Evolutionary conservation across 2,113 vertebrate genomes (phyloP).

Genomic region (Protobothrops mucrosquamatus): DNA sequence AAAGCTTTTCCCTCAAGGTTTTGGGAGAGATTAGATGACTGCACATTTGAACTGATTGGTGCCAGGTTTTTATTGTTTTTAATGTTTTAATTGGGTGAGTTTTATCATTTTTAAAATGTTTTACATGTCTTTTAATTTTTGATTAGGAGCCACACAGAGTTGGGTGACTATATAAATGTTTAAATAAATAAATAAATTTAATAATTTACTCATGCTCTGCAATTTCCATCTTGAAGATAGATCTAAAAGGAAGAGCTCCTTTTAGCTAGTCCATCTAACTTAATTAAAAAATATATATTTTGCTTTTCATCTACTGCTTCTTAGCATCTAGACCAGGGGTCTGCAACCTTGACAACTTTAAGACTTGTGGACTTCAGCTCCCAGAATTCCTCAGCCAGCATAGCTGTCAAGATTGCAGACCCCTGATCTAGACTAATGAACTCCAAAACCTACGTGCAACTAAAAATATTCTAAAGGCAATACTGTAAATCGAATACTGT

Average conservation of each 20-base stretch:
- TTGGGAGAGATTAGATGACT: no score
- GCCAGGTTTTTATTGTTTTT: not conserved
- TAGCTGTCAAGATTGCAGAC: no score
- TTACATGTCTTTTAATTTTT: not conserved
- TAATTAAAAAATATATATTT: not conserved
- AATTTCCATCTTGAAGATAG: not conserved
- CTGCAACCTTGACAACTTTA: no score
- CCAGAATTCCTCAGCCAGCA: no score
- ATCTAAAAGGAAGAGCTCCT: not conserved
- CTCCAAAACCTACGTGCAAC: not conserved
- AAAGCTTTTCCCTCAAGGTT: no score
- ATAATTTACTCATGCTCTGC: not conserved
- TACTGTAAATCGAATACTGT: not conserved
- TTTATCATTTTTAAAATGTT: not conserved
- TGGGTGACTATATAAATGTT: not conserved
- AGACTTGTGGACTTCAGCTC: no score
- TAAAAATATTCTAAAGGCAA: not conserved
- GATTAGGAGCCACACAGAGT: not conserved
- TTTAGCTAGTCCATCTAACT: not conserved
- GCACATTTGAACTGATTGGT: not conserved
- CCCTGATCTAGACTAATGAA: not conserved
- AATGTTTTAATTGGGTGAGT: not conserved
- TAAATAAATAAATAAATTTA: not conserved
- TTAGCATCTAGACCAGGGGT: not conserved
- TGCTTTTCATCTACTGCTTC: not conserved